Base-by-base conservation (phyloP, 2,113 vertebrate genomes). In the Glaucomys volans region DNA sequence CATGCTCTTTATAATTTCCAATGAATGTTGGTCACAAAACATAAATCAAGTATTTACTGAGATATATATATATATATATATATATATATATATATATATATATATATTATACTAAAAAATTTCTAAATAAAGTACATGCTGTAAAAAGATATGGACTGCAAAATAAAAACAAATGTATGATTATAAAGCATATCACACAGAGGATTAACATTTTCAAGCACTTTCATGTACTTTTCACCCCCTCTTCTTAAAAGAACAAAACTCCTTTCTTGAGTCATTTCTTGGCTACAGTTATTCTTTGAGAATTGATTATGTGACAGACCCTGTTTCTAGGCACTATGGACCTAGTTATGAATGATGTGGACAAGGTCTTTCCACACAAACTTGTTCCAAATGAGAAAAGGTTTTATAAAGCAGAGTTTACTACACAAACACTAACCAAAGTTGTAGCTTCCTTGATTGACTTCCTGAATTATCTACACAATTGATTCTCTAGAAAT, bases 1-100 rank as follows among this genome's bases (percentile, higher is more conserved):
- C 75, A 64, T 13, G 37, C 5, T 84, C 44, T 77, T 87, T 83
- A 74, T 13, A 81, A 85, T 24, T 93, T 84, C 57, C 96, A 83
- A 57, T 75, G 35, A 54, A 13, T 86, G 8, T 87, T 32, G 18
- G 16, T 57, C 37, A 69, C 50, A 92, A 95, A 17, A 0, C 0
- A 0, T 66, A 76, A 94, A 71, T 77, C 5, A 90, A 90, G 2
- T 75, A 42, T 71, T 35, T 71, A 47, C 11, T 94, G 44, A 20
- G 44, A 69, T 42, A 22, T n/a, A 47, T n/a, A 86, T n/a, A n/a
- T n/a, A n/a, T n/a, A n/a, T n/a, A n/a, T n/a, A n/a, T n/a, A n/a
- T n/a, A n/a, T n/a, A n/a, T n/a, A n/a, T n/a, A n/a, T 8, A 86
- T 32, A 3, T 28, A 81, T 88, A 17, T 35, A 18, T 50, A 40